phyloP scores from a whole-genome alignment of 2,113 vertebrate species.

The Callipepla californica region DNA sequence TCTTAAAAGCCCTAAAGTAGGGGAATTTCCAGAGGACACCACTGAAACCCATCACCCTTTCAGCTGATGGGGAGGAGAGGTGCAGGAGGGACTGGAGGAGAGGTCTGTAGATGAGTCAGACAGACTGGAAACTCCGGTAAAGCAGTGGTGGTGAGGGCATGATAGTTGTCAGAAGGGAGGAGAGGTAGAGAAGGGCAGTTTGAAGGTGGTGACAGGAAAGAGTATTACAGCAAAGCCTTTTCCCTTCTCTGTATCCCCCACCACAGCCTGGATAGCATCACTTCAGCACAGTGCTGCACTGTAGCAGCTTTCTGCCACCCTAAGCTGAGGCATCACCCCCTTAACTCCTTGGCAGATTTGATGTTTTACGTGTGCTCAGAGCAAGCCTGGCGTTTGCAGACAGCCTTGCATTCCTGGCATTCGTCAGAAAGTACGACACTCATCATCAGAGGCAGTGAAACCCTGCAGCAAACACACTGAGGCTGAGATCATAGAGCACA shows the following conservation, averaged over 20 bases:
- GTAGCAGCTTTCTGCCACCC: background rate
- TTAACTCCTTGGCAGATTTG: background rate
- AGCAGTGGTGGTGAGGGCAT: background rate
- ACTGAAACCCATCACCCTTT: background rate
- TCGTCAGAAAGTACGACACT: background rate
- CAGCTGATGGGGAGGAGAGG: background rate
- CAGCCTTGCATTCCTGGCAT: background rate
- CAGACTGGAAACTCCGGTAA: constrained; percentile 29
- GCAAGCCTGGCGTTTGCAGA: background rate
- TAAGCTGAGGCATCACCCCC: background rate
- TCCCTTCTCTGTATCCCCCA: background rate
- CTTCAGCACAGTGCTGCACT: background rate
- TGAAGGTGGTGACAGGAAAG: background rate
- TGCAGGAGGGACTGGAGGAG: background rate
- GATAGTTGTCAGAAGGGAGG: background rate
- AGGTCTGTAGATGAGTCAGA: background rate
- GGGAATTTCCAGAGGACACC: background rate
- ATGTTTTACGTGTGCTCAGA: background rate
- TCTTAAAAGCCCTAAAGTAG: background rate
- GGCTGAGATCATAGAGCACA: background rate
- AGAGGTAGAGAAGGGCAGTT: background rate
- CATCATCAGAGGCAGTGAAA: fast-evolving
- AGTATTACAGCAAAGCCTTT: background rate
- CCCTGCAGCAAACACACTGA: background rate
- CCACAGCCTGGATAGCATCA: background rate